Percentiles rank a stretch among this genome's conserved stretches.
Conservation (phyloP, 30 jellyfish, hydroid and myxozoan genomes). For the Nemopilema nomurai region DNA sequence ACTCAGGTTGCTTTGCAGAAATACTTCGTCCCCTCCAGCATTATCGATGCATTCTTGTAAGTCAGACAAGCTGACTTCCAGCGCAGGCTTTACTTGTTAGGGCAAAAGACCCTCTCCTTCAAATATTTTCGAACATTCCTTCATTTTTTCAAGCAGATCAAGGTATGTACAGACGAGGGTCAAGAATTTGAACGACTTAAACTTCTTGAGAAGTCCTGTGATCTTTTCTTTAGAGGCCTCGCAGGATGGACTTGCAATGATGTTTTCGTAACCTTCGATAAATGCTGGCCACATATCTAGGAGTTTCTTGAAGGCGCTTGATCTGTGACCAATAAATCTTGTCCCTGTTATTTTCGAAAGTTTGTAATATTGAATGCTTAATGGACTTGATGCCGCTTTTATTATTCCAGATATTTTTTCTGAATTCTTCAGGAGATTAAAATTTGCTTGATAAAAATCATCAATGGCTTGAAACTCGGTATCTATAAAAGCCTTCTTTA, state of each 20-base stretch:
- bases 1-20: slow-evolving; percentile 23
- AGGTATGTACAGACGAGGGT: slow-evolving; percentile 44
- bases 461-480: slow-evolving; percentile 49
- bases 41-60: slow-evolving; percentile 33
- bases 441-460: slow-evolving; percentile 46
- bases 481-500: slow-evolving; percentile 47
- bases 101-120: slow-evolving; percentile 68
- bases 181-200: slow-evolving; percentile 15
- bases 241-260: slow-evolving; percentile 3
- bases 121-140: slow-evolving; percentile 44
- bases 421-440: slow-evolving; percentile 55
- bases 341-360: slow-evolving; percentile 71
- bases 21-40: slow-evolving; percentile 22
- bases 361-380: slow-evolving; percentile 41
- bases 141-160: slow-evolving; percentile 29
- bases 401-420: slow-evolving; percentile 44
- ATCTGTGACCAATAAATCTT: slow-evolving; percentile 71
- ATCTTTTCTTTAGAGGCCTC: neutral
- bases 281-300: slow-evolving; percentile 82
- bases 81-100: slow-evolving; percentile 36
- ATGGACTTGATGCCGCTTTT: slow-evolving; percentile 32
- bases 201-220: slow-evolving; percentile 17
- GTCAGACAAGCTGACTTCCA: slow-evolving; percentile 6
- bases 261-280: slow-evolving; percentile 60
- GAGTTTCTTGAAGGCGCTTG: slow-evolving; percentile 43